Percentiles rank a stretch among this genome's conserved stretches.
phyloP scores from a whole-genome alignment of 2,888 invertebrate species.

The Diploptera punctata region DNA sequence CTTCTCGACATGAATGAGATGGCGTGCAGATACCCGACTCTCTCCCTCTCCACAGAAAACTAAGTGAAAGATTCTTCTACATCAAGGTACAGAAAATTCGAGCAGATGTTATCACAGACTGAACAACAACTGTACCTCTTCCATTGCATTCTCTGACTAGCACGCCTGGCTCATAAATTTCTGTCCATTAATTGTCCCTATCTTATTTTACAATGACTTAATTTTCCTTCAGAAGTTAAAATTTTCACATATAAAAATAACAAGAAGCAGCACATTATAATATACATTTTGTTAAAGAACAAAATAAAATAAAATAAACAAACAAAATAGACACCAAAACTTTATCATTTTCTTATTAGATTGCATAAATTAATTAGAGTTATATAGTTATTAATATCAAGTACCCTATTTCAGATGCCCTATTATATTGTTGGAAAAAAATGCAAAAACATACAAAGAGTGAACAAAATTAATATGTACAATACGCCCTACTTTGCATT shows the following conservation, averaged over 20 bases:
- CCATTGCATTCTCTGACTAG: constrained; percentile 36
- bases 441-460: constrained; percentile 31
- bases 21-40: not conserved
- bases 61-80: no score
- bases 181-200: constrained; percentile 7
- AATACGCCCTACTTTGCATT: constrained; percentile 20
- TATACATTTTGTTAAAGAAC: constrained; percentile 37
- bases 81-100: no score
- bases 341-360: constrained; percentile 24
- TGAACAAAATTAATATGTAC: constrained; percentile 32
- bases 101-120: constrained; percentile 40
- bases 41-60: no score
- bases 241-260: constrained; percentile 39
- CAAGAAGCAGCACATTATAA: constrained; percentile 37
- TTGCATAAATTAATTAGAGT: constrained; percentile 30
- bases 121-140: constrained; percentile 19
- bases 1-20: not conserved
- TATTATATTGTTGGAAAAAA: constrained; percentile 31
- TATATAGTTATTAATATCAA: constrained; percentile 29
- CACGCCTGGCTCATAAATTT: constrained; percentile 28
- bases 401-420: constrained; percentile 33
- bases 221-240: constrained; percentile 22
- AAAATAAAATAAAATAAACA: constrained; percentile 35
- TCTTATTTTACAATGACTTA: constrained; percentile 32
- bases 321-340: constrained; percentile 32